These are phyloP conservation scores for Epistrophella euchroma DNA, from an alignment of 2,888 invertebrate species.

Conservation along the genomic window DNA sequence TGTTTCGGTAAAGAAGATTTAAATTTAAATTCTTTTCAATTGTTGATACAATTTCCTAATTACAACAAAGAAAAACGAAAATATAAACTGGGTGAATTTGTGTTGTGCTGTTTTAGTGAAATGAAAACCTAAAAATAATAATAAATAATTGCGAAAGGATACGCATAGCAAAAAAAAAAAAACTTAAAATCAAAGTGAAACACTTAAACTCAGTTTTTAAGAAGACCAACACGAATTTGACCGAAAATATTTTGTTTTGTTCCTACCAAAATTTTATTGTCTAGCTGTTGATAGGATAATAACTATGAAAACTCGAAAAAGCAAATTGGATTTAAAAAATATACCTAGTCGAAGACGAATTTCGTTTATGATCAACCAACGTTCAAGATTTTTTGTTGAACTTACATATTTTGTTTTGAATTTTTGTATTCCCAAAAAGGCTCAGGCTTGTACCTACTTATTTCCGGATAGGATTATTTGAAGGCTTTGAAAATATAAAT, in stretches of 20 bases:
- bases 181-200: neutral
- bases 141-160: constrained; percentile 43
- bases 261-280: neutral
- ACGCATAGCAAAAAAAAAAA: constrained; percentile 20
- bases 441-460: too few species aligned
- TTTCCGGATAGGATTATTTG: too few species aligned
- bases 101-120: constrained; percentile 21
- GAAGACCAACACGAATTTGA: neutral
- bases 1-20: neutral
- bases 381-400: neutral
- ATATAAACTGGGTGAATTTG: neutral
- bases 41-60: too few species aligned
- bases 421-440: neutral
- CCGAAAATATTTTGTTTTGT: neutral
- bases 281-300: neutral
- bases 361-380: too few species aligned
- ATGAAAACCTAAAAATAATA: neutral
- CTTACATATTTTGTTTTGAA: neutral
- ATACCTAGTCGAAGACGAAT: neutral
- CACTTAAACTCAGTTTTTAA: neutral
- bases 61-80: neutral
- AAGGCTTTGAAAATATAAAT: too few species aligned
- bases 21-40: neutral
- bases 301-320: neutral
- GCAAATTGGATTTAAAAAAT: neutral